phyloP scores from a whole-genome alignment of 2,888 invertebrate genomes.

The Xanthorhoe spadicearia region DNA sequence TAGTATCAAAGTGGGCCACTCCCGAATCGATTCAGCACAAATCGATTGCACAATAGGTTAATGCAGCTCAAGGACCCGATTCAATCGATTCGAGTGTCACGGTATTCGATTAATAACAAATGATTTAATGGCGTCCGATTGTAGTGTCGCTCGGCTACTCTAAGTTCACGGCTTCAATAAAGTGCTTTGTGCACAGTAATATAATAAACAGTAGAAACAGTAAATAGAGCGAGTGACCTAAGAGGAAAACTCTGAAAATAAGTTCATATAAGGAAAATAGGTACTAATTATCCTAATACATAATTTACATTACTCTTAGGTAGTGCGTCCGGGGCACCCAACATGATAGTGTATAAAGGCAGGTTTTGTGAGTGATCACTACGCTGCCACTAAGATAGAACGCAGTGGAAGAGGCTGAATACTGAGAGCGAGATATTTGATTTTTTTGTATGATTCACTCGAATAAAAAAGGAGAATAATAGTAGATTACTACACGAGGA shows the following conservation, averaged over 20 bases:
- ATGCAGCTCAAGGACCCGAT: conserved; percentile 75
- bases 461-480: no score
- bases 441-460: no score
- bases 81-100: conserved; percentile 63
- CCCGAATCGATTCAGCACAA: conserved; percentile 68
- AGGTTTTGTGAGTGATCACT: no score
- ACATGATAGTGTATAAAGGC: no score
- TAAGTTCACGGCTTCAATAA: conserved; percentile 65
- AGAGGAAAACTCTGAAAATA: background rate
- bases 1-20: conserved; percentile 68
- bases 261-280: background rate
- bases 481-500: no score
- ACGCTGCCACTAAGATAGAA: no score
- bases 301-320: no score
- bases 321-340: no score
- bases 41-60: conserved; percentile 72
- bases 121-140: conserved; percentile 64
- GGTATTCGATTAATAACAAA: conserved; percentile 63
- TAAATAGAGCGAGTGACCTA: background rate
- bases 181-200: conserved; percentile 41
- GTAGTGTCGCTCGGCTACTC: conserved; percentile 55
- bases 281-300: background rate
- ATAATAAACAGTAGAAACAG: conserved; percentile 13
- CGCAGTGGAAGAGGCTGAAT: no score
- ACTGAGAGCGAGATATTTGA: no score